These are phyloP conservation scores for Osmoderma eremita DNA, from an alignment of 2,888 invertebrate genomes.

Conservation along the genomic window DNA sequence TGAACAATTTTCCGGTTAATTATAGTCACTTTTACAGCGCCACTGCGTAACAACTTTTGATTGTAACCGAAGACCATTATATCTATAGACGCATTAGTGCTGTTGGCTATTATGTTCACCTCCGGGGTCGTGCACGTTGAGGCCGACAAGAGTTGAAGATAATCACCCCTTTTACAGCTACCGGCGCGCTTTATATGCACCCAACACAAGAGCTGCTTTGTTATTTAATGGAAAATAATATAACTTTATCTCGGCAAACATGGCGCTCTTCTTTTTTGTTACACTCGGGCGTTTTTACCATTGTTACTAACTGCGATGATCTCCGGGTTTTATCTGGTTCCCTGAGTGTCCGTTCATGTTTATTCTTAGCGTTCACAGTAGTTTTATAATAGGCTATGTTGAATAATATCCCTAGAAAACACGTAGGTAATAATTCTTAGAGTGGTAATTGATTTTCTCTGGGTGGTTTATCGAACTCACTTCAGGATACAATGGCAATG, in stretches of 20 bases:
- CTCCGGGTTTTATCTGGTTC: too few species aligned
- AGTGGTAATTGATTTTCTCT: too few species aligned
- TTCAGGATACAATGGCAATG: too few species aligned
- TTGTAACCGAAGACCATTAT: slow-evolving; percentile 33
- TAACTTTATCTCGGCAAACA: slow-evolving; percentile 21
- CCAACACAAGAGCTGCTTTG: slow-evolving; percentile 10
- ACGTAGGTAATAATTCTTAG: too few species aligned
- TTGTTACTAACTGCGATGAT: neutral
- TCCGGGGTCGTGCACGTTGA: slow-evolving; percentile 17
- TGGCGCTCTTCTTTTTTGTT: neutral
- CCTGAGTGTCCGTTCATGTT: too few species aligned
- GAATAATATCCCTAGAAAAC: too few species aligned
- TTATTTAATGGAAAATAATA: slow-evolving; percentile 22
- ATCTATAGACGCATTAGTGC: slow-evolving; percentile 6
- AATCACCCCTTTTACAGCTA: slow-evolving; percentile 25
- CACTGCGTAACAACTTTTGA: slow-evolving; percentile 22
- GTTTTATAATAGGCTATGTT: too few species aligned
- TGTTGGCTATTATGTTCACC: slow-evolving; percentile 7
- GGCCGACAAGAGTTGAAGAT: slow-evolving; percentile 17
- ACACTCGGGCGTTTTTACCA: slow-evolving; percentile 3
- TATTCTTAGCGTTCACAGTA: too few species aligned
- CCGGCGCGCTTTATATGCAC: slow-evolving; percentile 12
- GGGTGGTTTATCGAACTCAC: too few species aligned
- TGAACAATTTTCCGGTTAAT: slow-evolving; percentile 36
- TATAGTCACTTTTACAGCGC: slow-evolving; percentile 20